These are phyloP conservation scores for Pantala flavescens DNA, from an alignment of 1,140 invertebrate species.

Conservation along the genomic window DNA sequence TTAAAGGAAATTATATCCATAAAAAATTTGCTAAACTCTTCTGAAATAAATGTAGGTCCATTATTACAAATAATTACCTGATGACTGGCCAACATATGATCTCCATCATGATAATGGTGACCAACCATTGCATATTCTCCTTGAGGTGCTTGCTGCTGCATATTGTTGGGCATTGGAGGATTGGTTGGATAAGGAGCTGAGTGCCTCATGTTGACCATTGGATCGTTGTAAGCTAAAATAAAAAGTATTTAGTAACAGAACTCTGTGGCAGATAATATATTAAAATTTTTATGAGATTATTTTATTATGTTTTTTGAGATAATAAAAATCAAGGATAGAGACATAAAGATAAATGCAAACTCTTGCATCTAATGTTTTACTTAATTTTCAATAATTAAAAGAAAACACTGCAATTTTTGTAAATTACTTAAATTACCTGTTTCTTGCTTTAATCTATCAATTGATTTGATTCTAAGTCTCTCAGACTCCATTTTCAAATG, in stretches of 20 bases:
- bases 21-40: too few relatives aligned
- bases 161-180: neutral
- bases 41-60: too few relatives aligned
- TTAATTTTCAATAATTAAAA: neutral
- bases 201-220: neutral
- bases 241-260: neutral
- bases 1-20: too few relatives aligned
- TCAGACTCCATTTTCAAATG: slow-evolving; percentile 2
- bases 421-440: neutral
- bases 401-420: neutral
- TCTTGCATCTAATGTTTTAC: too few relatives aligned
- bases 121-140: neutral
- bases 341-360: too few relatives aligned
- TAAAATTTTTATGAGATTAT: neutral
- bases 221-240: neutral
- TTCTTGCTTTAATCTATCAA: slow-evolving; percentile 11
- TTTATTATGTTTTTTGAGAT: neutral
- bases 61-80: neutral
- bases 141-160: neutral
- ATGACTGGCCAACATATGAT: neutral
- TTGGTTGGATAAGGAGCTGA: neutral
- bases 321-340: too few relatives aligned
- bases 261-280: neutral
- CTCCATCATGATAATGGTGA: neutral
- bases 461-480: slow-evolving; percentile 12